Evolutionary conservation across 1,140 invertebrate species (phyloP).

Genomic region (Mya arenaria): DNA sequence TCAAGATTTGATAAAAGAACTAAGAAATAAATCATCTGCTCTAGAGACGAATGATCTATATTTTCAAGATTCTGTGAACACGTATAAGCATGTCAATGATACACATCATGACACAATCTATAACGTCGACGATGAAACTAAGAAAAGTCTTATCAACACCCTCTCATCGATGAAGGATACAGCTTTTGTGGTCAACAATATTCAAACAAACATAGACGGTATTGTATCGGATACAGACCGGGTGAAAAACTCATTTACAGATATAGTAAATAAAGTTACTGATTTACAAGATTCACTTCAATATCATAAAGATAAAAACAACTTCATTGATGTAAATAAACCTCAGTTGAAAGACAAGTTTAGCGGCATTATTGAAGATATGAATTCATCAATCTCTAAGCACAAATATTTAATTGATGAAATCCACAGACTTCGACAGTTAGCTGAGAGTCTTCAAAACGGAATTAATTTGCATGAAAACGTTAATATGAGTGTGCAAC

Average conservation of each 20-base stretch:
- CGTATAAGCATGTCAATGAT: background rate
- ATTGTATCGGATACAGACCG: background rate
- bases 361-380: background rate
- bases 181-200: background rate
- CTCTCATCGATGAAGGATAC: conserved; percentile 8
- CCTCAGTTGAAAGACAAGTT: background rate
- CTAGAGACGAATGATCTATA: background rate
- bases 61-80: background rate
- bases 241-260: background rate
- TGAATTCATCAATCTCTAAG: background rate
- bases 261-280: background rate
- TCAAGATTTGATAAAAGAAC: background rate
- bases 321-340: background rate
- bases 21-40: background rate
- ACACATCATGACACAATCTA: conserved; percentile 4
- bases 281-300: conserved; percentile 7
- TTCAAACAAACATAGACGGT: background rate
- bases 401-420: background rate
- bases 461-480: too few species aligned
- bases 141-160: background rate
- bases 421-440: too few species aligned
- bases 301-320: conserved; percentile 23
- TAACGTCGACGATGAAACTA: background rate
- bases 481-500: too few species aligned
- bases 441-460: too few species aligned